Evolutionary conservation across 2,113 vertebrate genomes (phyloP), one percentile per base, ranked within the genome.

Genomic region (Grammomys dolichurus): DNA sequence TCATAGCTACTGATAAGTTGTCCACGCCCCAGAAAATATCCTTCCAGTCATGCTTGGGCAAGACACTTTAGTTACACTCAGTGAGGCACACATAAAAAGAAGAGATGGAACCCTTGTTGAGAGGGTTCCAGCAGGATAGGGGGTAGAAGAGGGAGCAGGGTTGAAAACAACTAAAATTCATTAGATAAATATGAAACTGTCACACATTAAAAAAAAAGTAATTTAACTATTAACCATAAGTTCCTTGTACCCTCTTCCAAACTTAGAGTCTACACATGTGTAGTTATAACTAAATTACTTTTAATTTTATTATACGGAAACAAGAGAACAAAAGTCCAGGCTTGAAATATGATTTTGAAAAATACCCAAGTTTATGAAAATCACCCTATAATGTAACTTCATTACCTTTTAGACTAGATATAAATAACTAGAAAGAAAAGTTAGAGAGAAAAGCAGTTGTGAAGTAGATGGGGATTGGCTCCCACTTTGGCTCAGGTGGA

Each of bases 281-380:
- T n/a, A n/a, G 36, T 19, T 48, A 86, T 51, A 85, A n/a, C 26
- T 51, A 72, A n/a, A 11, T 90, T 90, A 90, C 87, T 88, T n/a
- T 72, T 51, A 63, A 24, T 88, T 91, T 90, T 94, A 94, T 87
- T 70, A 93, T 54, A 82, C 48, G 31, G 73, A 4, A 90, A 96
- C 81, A 22, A 87, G 69, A 96, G 33, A 91, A 63, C 60, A 91
- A 93, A n/a, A 65, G 92, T 70, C 95, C 58, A 95, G 28, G 84
- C 70, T 87, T 94, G 56, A 96, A 78, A 73, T 54, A 88, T 77
- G 54, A 85, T 81, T 94, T 95, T 91, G n/a, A 65, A 95, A 97
- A 95, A 43, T 65, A 87, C 22, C 13, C 40, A 12, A 89, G 77
- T 48, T 95, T 80, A 43, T 65, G 84, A 94, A 96, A 87, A 70